These are phyloP conservation scores for Lasioglossum pauxillum DNA, from an alignment of 2,888 invertebrate genomes.

Conservation along the genomic window DNA sequence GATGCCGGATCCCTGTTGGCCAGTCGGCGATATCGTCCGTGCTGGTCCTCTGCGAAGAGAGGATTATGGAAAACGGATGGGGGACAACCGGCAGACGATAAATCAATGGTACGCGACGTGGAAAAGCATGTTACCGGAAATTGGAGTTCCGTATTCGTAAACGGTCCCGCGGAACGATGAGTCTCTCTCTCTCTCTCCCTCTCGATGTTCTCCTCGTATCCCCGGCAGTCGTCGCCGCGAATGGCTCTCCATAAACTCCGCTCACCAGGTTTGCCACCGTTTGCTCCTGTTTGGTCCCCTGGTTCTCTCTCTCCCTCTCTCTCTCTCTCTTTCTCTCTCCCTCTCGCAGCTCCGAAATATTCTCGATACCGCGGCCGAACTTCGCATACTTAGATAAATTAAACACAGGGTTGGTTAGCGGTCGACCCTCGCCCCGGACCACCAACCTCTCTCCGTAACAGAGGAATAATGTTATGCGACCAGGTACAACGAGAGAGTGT, in stretches of 20 bases:
- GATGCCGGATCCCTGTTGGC: neutral
- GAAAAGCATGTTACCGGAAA: constrained; percentile 14
- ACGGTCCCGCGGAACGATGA: constrained; percentile 1
- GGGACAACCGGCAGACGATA: neutral
- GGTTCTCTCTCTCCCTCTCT: neutral
- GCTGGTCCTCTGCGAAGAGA: neutral
- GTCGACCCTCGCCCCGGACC: neutral
- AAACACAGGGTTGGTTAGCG: constrained; percentile 21
- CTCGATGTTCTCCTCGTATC: neutral
- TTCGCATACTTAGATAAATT: constrained; percentile 30
- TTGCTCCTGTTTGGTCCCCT: neutral
- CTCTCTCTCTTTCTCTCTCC: neutral
- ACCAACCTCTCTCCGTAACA: constrained; percentile 17
- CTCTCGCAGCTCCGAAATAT: neutral
- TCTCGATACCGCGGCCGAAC: constrained; percentile 18
- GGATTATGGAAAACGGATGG: neutral
- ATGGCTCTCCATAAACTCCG: neutral
- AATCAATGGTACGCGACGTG: constrained; percentile 16
- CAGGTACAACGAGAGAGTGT: neutral
- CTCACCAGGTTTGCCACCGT: neutral
- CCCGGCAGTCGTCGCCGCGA: neutral
- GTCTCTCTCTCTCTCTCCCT: neutral
- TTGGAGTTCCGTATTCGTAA: constrained; percentile 3
- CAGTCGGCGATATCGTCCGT: neutral
- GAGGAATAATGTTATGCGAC: constrained; percentile 54